phyloP scores from a whole-genome alignment of 2,113 vertebrate species.

The Ceuthmochares aereus region DNA sequence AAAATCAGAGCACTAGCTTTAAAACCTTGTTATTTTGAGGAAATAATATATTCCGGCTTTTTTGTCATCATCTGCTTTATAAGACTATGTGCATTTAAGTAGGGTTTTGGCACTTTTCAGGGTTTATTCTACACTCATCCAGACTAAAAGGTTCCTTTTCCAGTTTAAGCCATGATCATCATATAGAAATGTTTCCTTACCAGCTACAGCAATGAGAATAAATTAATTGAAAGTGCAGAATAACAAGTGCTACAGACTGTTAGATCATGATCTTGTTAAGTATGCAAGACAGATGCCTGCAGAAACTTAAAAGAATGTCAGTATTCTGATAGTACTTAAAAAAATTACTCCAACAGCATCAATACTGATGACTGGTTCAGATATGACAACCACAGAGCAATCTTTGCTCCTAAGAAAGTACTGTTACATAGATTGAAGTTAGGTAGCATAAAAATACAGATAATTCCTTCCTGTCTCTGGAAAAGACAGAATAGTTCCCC shows the following conservation, averaged over 20 bases:
- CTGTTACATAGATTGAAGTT: neutral
- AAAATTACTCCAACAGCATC: neutral
- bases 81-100: neutral
- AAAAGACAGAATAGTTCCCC: neutral
- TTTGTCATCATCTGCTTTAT: neutral
- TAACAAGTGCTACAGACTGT: neutral
- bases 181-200: neutral
- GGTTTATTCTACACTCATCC: neutral
- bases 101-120: neutral
- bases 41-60: neutral
- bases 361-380: neutral
- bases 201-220: neutral
- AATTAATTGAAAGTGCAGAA: neutral
- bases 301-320: neutral
- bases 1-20: neutral
- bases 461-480: neutral
- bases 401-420: neutral
- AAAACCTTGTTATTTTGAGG: neutral
- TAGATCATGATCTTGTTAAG: neutral
- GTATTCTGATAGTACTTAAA: neutral
- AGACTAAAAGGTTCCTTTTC: neutral
- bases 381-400: neutral
- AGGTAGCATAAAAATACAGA: neutral
- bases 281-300: neutral
- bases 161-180: neutral